Evolutionary conservation across 2,888 invertebrate species (phyloP).

Genomic region (Catotricha subobsoleta): DNA sequence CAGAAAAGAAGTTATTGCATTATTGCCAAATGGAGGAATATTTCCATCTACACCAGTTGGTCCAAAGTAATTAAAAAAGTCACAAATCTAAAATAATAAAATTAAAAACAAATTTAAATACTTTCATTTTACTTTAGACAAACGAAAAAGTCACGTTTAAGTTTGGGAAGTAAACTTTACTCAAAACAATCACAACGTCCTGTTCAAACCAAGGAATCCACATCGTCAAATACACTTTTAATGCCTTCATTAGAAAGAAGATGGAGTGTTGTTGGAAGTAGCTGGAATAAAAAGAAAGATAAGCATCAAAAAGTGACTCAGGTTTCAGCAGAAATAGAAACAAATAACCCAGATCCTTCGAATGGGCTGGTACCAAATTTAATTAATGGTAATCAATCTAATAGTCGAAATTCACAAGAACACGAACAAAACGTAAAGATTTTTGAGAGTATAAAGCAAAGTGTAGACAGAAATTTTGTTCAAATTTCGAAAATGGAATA

Average conservation of each 20-base stretch:
- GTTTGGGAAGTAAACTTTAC: conserved; percentile 15
- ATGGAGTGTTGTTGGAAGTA: conserved; percentile 31
- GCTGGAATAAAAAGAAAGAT: conserved; percentile 10
- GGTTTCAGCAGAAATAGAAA: conserved; percentile 1
- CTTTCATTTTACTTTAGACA: no score
- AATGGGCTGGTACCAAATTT: not conserved
- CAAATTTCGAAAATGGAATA: conserved; percentile 56
- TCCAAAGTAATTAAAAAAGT: conserved; percentile 35
- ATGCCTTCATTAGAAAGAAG: conserved; percentile 32
- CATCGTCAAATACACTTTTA: no score
- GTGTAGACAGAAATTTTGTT: conserved; percentile 36
- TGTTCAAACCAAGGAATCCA: not conserved
- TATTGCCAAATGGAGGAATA: conserved; percentile 35
- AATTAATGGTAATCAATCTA: not conserved
- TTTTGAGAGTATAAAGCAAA: conserved; percentile 28
- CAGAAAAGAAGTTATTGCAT: conserved; percentile 44
- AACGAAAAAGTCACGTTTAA: conserved; percentile 16
- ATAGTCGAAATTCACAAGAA: conserved; percentile 23
- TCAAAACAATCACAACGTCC: not conserved
- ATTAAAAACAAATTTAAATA: no score
- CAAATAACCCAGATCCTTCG: not conserved
- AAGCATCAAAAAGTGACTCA: not conserved
- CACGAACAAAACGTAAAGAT: conserved; percentile 9
- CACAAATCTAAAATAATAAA: not conserved
- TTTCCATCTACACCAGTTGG: conserved; percentile 39